A percentile compares a stretch with the other conserved stretches of the same genome.
These are phyloP conservation scores for Parapsyche elsis DNA, from an alignment of 1,140 invertebrate species.

Conservation along the genomic window DNA sequence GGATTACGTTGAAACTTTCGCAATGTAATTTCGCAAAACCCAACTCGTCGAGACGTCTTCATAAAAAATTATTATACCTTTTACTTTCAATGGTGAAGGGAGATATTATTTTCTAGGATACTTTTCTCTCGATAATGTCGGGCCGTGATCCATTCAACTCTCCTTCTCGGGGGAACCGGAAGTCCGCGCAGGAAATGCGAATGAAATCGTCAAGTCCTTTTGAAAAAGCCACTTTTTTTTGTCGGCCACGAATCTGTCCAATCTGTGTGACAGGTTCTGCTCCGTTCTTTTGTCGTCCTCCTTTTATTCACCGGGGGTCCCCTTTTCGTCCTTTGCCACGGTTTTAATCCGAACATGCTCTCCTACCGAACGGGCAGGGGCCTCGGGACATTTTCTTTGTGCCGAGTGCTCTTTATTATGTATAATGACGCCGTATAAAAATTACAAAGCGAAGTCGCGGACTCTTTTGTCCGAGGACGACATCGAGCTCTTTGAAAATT, in stretches of 20 bases:
- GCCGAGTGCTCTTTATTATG: conserved; percentile 22
- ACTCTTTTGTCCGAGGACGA: neutral
- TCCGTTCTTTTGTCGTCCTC: neutral
- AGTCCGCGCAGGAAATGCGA: neutral
- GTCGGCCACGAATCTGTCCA: conserved; percentile 21
- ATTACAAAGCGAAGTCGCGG: neutral
- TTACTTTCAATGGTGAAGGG: neutral
- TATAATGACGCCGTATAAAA: conserved; percentile 21
- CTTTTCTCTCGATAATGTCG: neutral
- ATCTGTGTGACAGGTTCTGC: conserved; percentile 4
- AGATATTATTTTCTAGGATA: neutral
- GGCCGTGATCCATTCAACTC: neutral
- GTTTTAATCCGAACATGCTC: conserved; percentile 4
- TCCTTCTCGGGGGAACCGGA: neutral
- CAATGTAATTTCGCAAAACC: neutral
- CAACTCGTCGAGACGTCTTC: too few relatives aligned
- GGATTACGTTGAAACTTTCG: neutral
- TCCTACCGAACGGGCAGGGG: neutral
- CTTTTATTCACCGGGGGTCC: neutral
- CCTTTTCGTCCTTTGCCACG: neutral
- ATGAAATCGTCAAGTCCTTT: conserved; percentile 7
- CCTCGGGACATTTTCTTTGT: conserved; percentile 3
- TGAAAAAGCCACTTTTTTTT: neutral
- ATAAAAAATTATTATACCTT: too few relatives aligned
- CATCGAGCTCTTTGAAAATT: neutral